Evolutionary conservation across 2,797 vertebrate species (phyloP).

Genomic region (Artibeus jamaicensis): DNA sequence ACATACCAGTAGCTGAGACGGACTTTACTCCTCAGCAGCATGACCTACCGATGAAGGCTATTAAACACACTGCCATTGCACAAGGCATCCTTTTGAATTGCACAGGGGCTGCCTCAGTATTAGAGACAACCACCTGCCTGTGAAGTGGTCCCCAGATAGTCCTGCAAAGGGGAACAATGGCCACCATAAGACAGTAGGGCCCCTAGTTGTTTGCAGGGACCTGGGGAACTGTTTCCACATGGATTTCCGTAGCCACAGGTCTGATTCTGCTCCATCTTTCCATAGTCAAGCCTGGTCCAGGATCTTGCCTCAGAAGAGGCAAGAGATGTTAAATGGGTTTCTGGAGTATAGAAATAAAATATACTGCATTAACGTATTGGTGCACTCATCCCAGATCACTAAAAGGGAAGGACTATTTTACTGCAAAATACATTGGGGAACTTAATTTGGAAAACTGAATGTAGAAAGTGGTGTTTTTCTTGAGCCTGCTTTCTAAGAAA

Average conservation of each 20-base stretch:
- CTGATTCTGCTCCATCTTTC: accelerated
- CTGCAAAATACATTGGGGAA: neutral
- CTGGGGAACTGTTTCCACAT: accelerated
- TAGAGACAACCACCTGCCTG: neutral
- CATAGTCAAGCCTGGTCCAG: accelerated
- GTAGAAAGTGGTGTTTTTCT: neutral
- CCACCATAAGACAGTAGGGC: accelerated
- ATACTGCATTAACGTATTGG: neutral
- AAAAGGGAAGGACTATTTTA: neutral
- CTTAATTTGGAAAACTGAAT: neutral
- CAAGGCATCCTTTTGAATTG: neutral
- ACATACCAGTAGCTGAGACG: neutral
- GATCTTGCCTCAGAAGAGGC: accelerated
- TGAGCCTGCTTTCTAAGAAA: neutral
- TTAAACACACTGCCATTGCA: neutral
- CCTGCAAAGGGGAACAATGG: accelerated
- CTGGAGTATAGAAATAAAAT: neutral
- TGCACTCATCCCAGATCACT: neutral
- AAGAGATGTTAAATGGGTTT: neutral
- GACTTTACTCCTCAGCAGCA: neutral
- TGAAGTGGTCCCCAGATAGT: neutral
- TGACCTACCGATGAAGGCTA: neutral
- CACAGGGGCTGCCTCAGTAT: accelerated
- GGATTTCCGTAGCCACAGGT: accelerated
- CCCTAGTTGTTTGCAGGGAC: neutral